Conservation (phyloP, 92 coral and sea anemone genomes). For the Zoanthus sansibaricus region DNA sequence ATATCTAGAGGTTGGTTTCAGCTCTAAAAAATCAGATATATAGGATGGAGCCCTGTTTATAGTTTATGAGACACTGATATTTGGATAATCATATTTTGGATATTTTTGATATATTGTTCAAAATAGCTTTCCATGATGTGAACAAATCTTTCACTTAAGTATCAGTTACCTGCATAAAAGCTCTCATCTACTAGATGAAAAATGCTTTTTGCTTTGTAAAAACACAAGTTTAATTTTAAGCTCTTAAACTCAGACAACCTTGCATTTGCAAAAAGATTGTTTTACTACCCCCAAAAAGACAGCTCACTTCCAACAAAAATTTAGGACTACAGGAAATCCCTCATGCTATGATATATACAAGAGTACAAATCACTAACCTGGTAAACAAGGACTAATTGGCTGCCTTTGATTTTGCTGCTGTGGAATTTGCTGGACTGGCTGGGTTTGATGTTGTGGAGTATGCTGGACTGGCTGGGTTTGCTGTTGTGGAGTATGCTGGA, state of each 20-base stretch:
- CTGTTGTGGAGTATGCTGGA: not conserved
- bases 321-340: not conserved
- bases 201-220: constrained; percentile 11
- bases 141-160: constrained; percentile 2
- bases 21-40: too few relatives aligned
- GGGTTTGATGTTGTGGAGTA: too few relatives aligned
- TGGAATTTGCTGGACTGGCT: too few relatives aligned
- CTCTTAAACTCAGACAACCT: not conserved
- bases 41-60: not conserved
- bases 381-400: constrained; percentile 10
- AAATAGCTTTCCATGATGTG: constrained; percentile 8
- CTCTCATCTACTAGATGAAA: constrained; percentile 11
- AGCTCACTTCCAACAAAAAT: not conserved
- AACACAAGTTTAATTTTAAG: constrained; percentile 5
- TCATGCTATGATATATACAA: not conserved
- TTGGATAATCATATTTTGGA: not conserved
- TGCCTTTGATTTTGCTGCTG: too few relatives aligned
- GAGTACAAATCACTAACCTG: constrained; percentile 3
- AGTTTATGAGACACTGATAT: not conserved
- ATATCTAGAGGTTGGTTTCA: too few relatives aligned
- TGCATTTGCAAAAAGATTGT: constrained; percentile 2
- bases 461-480: too few relatives aligned
- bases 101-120: constrained; percentile 3
- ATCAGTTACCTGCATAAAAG: constrained; percentile 8
- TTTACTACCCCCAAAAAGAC: not conserved